phyloP scores from a whole-genome alignment of 2,888 invertebrate species.

The Drosophila colorata region DNA sequence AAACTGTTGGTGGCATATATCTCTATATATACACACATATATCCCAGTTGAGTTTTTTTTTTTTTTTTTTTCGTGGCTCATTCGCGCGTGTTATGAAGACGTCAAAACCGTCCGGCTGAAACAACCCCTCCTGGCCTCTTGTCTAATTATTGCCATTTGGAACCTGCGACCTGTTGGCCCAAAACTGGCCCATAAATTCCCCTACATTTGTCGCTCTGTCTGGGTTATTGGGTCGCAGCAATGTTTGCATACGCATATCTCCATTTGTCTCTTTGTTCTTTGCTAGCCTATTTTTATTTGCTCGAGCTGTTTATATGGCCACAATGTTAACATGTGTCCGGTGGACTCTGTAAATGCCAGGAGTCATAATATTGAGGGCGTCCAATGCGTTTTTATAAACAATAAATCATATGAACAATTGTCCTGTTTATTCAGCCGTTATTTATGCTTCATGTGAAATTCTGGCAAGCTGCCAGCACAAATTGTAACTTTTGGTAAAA shows the following conservation, averaged over 20 bases:
- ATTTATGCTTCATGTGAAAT: slow-evolving; percentile 36
- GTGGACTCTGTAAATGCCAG: slow-evolving; percentile 25
- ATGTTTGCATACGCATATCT: slow-evolving; percentile 45
- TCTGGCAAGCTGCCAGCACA: background rate
- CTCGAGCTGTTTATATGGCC: slow-evolving; percentile 49
- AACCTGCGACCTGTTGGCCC: slow-evolving; percentile 7
- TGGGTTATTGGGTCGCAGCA: slow-evolving; percentile 38
- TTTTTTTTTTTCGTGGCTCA: slow-evolving; percentile 30
- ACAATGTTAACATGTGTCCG: slow-evolving; percentile 52
- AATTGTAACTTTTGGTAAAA: background rate
- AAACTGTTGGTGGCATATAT: slow-evolving; percentile 70
- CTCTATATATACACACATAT: background rate
- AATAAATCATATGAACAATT: slow-evolving; percentile 69
- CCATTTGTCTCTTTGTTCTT: slow-evolving; percentile 37
- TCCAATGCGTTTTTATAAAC: slow-evolving; percentile 67
- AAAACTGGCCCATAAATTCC: slow-evolving; percentile 24
- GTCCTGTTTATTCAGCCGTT: slow-evolving; percentile 41
- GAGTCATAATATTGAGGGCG: slow-evolving; percentile 43
- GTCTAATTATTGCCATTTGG: slow-evolving; percentile 26
- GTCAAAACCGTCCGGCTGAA: slow-evolving; percentile 52
- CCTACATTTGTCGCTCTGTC: slow-evolving; percentile 15
- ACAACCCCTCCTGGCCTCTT: slow-evolving; percentile 22
- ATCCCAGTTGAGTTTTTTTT: slow-evolving; percentile 9
- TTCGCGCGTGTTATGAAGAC: slow-evolving; percentile 79
- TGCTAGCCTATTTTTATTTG: slow-evolving; percentile 45